Base-by-base conservation (phyloP, 37 sponge, comb jelly and placozoan genomes). In the Aplysina aerophoba region DNA sequence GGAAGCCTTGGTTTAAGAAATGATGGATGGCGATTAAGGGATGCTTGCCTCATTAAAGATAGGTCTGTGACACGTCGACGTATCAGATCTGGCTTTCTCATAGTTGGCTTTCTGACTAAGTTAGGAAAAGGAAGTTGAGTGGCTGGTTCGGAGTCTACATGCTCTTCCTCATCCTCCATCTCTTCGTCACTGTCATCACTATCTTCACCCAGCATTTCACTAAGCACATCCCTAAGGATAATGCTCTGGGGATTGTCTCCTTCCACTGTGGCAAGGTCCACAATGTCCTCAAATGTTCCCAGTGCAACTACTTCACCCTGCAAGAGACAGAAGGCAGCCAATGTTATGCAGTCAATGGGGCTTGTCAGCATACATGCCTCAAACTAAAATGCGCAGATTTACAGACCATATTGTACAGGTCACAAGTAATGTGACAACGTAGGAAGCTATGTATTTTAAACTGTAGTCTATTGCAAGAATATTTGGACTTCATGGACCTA, bases 251-350 rank as follows among this genome's bases (percentile, higher is more conserved):
- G 78, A 22, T 31, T 41, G 78, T 75, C 78, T 41, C 12, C 78
- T 40, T 75, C 78, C 16, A n/a, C 14, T 4, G 33, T 36, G 13
- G 78, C 78, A 2, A 75, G 33, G 15, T 75, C 54, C 53, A 75
- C 15, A 24, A 75, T 75, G 1, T 75, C 78, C 17, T 53, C 44
- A 50, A 75, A 75, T 22, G 21, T 41, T 44, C 78, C 78, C 19
- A 15, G 54, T 53, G 78, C 54, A 37, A 75, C n/a, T n/a, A 36
- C 44, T 21, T 36, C 41, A 24, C 78, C 78, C 78, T 75, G 40
- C 0, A 53, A 19, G n/a, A 41, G n/a, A n/a, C n/a, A n/a, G n/a
- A n/a, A n/a, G n/a, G n/a, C n/a, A n/a, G n/a, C n/a, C n/a, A n/a
- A n/a, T n/a, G n/a, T n/a, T n/a, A n/a, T n/a, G n/a, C n/a, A n/a